A percentile compares a stretch with the other conserved stretches of the same genome.
phyloP scores from a whole-genome alignment of 2,888 invertebrate genomes.

The Lasioglossum villosulum region DNA sequence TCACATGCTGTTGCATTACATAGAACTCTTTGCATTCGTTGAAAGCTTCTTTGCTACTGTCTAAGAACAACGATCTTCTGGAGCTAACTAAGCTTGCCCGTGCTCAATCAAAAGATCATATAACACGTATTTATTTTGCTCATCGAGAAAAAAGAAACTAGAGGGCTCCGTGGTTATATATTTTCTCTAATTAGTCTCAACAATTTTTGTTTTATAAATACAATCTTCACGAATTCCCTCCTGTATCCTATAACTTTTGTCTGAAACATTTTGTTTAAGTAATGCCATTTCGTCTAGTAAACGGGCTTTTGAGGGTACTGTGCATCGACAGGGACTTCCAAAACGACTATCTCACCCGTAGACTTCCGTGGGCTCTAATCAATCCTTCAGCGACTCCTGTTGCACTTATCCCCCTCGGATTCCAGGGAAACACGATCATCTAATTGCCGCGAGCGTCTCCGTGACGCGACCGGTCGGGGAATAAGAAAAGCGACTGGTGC shows the following conservation, averaged over 20 bases:
- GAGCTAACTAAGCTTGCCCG: background rate
- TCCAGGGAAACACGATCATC: background rate
- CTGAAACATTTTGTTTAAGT: background rate
- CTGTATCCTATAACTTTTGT: too few species aligned
- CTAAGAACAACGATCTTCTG: background rate
- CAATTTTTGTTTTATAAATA: background rate
- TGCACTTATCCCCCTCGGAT: background rate
- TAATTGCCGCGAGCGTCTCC: constrained; percentile 7
- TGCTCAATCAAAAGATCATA: background rate
- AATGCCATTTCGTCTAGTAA: background rate
- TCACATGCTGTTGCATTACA: background rate
- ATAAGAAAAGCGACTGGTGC: background rate
- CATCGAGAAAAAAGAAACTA: background rate
- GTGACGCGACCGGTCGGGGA: background rate
- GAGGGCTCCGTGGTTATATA: background rate
- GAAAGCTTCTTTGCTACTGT: constrained; percentile 1
- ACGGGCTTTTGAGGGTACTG: background rate
- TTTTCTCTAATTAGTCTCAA: background rate
- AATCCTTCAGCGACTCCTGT: background rate
- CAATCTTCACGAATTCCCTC: too few species aligned
- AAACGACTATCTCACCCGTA: background rate
- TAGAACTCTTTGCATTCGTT: background rate
- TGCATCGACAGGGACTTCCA: background rate
- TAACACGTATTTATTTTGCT: background rate
- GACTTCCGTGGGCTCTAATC: background rate